Base-by-base conservation (phyloP, 92 coral and sea anemone species). In the Diadumene lineata region DNA sequence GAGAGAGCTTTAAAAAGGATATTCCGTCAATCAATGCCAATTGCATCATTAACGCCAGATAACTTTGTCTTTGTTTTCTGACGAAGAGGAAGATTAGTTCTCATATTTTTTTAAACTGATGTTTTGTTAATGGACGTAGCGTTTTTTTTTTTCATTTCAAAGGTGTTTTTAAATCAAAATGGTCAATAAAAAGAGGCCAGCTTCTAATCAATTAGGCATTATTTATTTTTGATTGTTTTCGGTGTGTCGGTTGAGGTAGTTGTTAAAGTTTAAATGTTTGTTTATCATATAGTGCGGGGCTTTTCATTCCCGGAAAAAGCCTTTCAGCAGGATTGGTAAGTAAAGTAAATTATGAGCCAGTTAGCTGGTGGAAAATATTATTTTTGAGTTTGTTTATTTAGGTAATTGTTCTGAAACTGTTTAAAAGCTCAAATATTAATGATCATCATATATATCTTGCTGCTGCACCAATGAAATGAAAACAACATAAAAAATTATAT, bases 1-100 rank as follows among this genome's bases (percentile, higher is more conserved):
- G 53, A 50, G 75, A 31, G 26, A 64, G 34, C 56, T 26, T 34
- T 72, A 56, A 72, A 72, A 56, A 44, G 77, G 66, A 27, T 72
- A 56, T 48, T 32, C 13, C 34, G 77, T 72, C 77, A 56, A 56
- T 72, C 77, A 56, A 56, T 22, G n/a, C 7, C 25, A 31, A 23
- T 53, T 63, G 55, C 64, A 64, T 53, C 50, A 58, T 3, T 60
- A 11, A 60, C 31, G 8, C 31, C n/a, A n/a, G n/a, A n/a, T n/a
- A n/a, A n/a, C n/a, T n/a, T n/a, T n/a, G n/a, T n/a, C 21, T 7
- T 2, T 17, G 7, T 55, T 55, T 55, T 18, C 60, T 17, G 23
- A 7, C 60, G 7, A 21, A 4, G 2, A 55, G 60, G 23, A 55
- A 4, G 2, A 3, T 3, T 55, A 7, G 21, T 17, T 17, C 51